These are phyloP conservation scores for Sesamia nonagrioides DNA, from an alignment of 1,140 invertebrate genomes.

Conservation along the genomic window DNA sequence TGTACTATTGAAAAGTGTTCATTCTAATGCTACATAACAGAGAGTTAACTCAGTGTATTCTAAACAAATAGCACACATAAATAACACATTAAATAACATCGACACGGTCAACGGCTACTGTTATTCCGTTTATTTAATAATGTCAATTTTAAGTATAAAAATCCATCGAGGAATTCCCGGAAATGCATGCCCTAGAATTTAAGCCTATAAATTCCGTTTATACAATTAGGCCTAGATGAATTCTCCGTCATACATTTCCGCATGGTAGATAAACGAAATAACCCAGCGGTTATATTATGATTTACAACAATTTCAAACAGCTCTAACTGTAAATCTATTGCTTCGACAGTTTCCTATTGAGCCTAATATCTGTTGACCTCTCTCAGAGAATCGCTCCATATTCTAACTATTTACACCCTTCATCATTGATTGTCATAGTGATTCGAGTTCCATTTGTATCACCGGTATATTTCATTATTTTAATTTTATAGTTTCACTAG, in stretches of 20 bases:
- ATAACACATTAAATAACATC: conserved; percentile 12
- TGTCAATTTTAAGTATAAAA: too few relatives aligned
- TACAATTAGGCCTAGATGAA: too few relatives aligned
- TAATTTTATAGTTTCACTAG: too few relatives aligned
- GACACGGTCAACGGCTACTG: neutral
- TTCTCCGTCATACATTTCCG: too few relatives aligned
- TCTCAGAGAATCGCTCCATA: neutral
- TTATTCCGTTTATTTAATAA: too few relatives aligned
- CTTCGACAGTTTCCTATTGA: neutral
- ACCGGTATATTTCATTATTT: too few relatives aligned
- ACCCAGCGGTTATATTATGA: neutral
- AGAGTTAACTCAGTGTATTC: neutral
- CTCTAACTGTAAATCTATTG: neutral
- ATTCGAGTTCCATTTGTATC: neutral
- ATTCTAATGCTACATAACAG: conserved; percentile 7
- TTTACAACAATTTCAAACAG: neutral
- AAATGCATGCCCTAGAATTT: too few relatives aligned
- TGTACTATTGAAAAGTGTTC: conserved; percentile 21
- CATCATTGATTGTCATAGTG: neutral
- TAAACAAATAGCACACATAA: conserved; percentile 27
- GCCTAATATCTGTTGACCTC: neutral
- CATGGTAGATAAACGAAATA: too few relatives aligned
- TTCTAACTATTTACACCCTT: neutral
- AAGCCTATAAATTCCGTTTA: too few relatives aligned
- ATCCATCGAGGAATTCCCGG: too few relatives aligned